Evolutionary conservation across 2,888 invertebrate genomes (phyloP), one percentile per base, ranked within the genome.

Genomic region (Caenorhabditis uteleia): DNA sequence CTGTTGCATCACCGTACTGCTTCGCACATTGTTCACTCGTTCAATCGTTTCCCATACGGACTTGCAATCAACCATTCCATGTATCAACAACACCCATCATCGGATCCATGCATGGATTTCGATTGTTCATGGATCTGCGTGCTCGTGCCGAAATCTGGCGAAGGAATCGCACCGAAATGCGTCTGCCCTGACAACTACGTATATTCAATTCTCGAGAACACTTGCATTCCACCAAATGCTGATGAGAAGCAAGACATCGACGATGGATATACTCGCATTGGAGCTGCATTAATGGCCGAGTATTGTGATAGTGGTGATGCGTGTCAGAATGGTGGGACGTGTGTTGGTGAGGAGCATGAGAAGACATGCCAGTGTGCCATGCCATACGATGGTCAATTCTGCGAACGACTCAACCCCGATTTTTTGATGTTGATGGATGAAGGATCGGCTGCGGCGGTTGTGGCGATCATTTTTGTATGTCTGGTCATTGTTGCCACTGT

Each of bases 61-160:
- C 26, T 77, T 16, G 68, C 75, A 33, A 45, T 77, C 48, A 69
- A 74, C 21, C 77, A 77, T 48, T 50, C 74, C n/a, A 59, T 59
- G 38, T 66, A 64, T 40, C 65, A 70, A 49, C 55, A 58, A 2
- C 43, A 42, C 14, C 55, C 59, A 6, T 27, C 60, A 25, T 20
- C 51, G 3, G 64, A 64, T 40, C 70, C 62, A 14, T 70, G 70
- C 42, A 31, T 45, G 10, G 43, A 50, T 4, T 34, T 70, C n/a
- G 57, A 56, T 7, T 70, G 70, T 36, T 56, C 70, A 18, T 70
- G 70, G 70, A 43, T 64, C 31, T 64, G 64, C 36, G 54, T 64
- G 14, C 39, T 45, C 23, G 53, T 64, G n/a, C 10, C 40, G 4
- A 31, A 29, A n/a, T 10, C 21, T 12, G 8, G 14, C 23, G 23